A percentile compares a stretch with the other conserved stretches of the same genome.
phyloP scores from a whole-genome alignment of 2,888 invertebrate species.

The Latheticus oryzae region DNA sequence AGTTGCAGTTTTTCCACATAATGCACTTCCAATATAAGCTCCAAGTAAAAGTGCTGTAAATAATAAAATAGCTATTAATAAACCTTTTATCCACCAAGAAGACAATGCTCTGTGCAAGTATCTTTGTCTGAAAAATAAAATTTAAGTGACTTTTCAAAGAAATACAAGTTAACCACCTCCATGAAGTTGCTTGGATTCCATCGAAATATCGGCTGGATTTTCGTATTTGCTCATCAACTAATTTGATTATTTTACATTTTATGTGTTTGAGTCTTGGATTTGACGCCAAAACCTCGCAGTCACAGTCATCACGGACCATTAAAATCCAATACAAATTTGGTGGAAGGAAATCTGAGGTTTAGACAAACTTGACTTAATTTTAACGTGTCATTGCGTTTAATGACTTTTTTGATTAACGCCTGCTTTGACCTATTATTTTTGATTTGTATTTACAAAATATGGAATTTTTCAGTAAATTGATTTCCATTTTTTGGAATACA shows the following conservation, averaged over 20 bases:
- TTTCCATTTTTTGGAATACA: no score
- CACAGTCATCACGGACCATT: constrained; percentile 23
- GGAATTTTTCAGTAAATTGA: no score
- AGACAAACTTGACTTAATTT: no score
- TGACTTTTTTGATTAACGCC: no score
- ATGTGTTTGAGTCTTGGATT: constrained; percentile 11
- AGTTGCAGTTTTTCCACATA: constrained; percentile 1
- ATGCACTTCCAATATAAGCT: neutral
- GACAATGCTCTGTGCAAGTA: no score
- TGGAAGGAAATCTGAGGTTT: no score
- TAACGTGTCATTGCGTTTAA: no score
- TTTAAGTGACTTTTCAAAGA: neutral
- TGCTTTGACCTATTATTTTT: no score
- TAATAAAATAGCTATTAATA: neutral
- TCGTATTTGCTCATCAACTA: constrained; percentile 21
- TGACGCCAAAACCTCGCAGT: constrained; percentile 14
- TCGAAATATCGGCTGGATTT: neutral
- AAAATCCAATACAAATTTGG: no score
- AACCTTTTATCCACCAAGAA: no score
- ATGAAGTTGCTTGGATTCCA: neutral
- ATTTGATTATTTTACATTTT: constrained; percentile 30
- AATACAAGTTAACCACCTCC: neutral
- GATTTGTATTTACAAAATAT: no score
- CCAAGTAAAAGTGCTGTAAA: constrained; percentile 4
- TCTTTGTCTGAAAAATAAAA: no score